phyloP scores from a whole-genome alignment of 2,888 invertebrate species.

The Branchipolynoe longqiensis region DNA sequence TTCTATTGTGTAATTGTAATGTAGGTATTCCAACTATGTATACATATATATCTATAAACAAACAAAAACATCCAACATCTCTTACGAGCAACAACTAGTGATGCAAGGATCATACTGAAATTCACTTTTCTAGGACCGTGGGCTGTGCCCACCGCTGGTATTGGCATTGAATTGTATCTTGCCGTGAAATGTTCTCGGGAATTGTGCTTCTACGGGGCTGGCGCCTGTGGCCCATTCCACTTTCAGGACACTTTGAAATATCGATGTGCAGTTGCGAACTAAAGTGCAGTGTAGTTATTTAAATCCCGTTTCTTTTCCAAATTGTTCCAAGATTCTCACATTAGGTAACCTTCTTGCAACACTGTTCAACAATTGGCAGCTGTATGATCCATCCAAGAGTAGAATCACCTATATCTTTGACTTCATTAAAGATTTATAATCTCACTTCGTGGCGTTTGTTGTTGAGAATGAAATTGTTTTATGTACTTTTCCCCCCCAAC shows the following conservation, averaged over 20 bases:
- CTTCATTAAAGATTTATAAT: background rate
- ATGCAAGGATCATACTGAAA: conserved; percentile 57
- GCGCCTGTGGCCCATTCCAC: conserved; percentile 55
- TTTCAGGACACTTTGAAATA: background rate
- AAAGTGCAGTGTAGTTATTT: conserved; percentile 24
- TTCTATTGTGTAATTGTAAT: conserved; percentile 53
- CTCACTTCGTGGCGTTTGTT: background rate
- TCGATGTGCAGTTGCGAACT: background rate
- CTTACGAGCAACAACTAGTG: conserved; percentile 27
- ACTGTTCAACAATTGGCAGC: conserved; percentile 52
- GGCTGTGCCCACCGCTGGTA: conserved; percentile 37
- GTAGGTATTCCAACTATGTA: conserved; percentile 36
- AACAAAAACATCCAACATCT: too few relatives aligned
- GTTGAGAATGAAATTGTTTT: background rate
- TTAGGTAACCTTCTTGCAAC: conserved; percentile 16
- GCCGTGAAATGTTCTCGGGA: conserved; percentile 47
- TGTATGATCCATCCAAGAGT: conserved; percentile 55
- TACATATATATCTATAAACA: too few relatives aligned
- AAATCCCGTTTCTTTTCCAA: conserved; percentile 1
- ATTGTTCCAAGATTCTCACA: conserved; percentile 20
- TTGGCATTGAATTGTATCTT: conserved; percentile 48
- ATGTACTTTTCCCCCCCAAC: too few relatives aligned
- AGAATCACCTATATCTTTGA: background rate
- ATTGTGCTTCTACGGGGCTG: conserved; percentile 46
- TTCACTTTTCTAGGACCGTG: conserved; percentile 21